These are phyloP conservation scores for Epinephelus cyanopodus DNA, from an alignment of 2,113 vertebrate genomes.

Conservation along the genomic window DNA sequence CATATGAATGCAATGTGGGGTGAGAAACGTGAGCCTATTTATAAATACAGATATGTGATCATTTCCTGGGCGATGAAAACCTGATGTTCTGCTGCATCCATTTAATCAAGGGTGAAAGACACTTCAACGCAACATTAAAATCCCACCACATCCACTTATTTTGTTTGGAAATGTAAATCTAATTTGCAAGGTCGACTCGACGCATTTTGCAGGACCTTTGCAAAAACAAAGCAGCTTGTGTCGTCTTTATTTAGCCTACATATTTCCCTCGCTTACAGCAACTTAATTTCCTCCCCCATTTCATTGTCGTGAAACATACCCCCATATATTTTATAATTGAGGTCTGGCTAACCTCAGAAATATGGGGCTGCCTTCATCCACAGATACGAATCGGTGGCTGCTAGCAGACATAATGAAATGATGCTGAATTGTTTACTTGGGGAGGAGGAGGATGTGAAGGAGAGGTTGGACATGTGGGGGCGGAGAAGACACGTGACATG, in stretches of 20 bases:
- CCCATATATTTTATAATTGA: not conserved
- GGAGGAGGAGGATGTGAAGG: constrained; percentile 7
- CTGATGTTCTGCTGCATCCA: not conserved
- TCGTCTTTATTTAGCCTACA: no score
- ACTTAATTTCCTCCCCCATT: not conserved
- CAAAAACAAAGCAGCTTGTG: not conserved
- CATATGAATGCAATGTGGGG: constrained; percentile 39
- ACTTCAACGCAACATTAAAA: not conserved
- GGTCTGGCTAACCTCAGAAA: not conserved
- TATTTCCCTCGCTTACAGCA: not conserved
- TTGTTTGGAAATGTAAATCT: not conserved
- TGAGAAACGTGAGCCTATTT: constrained; percentile 63
- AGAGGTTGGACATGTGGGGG: constrained; percentile 59
- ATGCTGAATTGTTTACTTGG: constrained; percentile 70
- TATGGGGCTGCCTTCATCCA: not conserved
- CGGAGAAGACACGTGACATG: constrained; percentile 62
- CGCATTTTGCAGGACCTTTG: not conserved
- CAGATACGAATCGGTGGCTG: constrained; percentile 26
- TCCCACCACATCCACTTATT: not conserved
- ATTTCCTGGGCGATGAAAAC: constrained; percentile 26
- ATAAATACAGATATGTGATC: constrained; percentile 34
- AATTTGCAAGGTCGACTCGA: constrained; percentile 19
- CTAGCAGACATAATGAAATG: constrained; percentile 52
- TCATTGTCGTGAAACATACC: not conserved
- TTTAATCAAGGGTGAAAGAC: not conserved